Conservation (phyloP, 2,797 vertebrate genomes). For the Anas capensis region DNA sequence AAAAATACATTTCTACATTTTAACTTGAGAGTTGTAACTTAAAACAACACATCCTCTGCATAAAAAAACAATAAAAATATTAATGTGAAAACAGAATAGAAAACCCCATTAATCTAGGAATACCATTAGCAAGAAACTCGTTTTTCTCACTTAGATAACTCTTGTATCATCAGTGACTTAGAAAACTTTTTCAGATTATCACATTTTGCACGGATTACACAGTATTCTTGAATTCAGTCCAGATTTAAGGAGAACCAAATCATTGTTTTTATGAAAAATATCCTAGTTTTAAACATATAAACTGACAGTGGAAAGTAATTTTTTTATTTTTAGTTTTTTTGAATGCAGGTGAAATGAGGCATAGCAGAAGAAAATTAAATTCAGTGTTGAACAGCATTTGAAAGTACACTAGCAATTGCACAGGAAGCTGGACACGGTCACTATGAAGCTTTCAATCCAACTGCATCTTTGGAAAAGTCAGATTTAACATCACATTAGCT, state of each 20-base stretch:
- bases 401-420: not conserved
- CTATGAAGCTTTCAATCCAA: not conserved
- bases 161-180: not conserved
- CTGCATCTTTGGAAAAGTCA: constrained; percentile 4
- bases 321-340: not conserved
- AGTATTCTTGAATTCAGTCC: not conserved
- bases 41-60: not conserved
- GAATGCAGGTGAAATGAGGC: not conserved
- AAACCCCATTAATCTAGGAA: not conserved
- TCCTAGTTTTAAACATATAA: not conserved
- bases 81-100: constrained; percentile 13
- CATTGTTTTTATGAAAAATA: not conserved
- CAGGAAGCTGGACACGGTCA: not conserved
- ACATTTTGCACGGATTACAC: not conserved
- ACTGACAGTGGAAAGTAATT: not conserved
- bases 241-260: not conserved
- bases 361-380: not conserved
- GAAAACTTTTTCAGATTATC: not conserved
- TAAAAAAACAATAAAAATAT: constrained; percentile 27
- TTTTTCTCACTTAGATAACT: not conserved
- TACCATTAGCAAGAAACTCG: not conserved
- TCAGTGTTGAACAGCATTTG: not conserved
- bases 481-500: not conserved
- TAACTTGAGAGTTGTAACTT: not conserved
- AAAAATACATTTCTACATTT: not conserved